Conservation (phyloP, 2,888 invertebrate genomes). For the Cryptophagus acutangulus region DNA sequence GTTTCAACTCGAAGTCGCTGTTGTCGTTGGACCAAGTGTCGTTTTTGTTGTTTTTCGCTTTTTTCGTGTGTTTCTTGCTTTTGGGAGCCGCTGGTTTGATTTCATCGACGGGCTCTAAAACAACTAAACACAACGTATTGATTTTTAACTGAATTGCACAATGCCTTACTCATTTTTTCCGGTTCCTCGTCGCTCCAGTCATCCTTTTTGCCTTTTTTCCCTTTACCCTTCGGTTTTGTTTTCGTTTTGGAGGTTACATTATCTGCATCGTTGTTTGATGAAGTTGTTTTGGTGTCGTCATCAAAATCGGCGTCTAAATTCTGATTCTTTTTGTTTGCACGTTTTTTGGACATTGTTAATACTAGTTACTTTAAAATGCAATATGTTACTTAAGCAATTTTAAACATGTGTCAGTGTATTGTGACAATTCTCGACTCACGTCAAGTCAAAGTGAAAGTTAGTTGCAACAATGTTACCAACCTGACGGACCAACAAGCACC, state of each 20-base stretch:
- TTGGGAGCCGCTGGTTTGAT: conserved; percentile 8
- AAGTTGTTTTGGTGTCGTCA: conserved; percentile 33
- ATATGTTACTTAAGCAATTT: too few species aligned
- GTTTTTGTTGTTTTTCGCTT: conserved; percentile 25
- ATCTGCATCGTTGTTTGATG: too few species aligned
- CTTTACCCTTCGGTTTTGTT: conserved; percentile 50
- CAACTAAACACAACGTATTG: not conserved
- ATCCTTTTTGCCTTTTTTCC: conserved; percentile 41
- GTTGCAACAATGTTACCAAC: too few species aligned
- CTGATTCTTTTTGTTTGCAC: conserved; percentile 55
- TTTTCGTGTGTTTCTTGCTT: conserved; percentile 21
- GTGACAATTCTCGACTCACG: too few species aligned
- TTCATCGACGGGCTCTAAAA: not conserved
- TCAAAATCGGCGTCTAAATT: conserved; percentile 52
- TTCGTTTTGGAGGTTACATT: too few species aligned
- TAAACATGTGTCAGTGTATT: too few species aligned
- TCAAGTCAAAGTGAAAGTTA: too few species aligned
- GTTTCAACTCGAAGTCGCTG: conserved; percentile 37
- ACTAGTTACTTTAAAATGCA: too few species aligned
- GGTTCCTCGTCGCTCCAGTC: conserved; percentile 43
- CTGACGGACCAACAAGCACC: too few species aligned
- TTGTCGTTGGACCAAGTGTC: conserved; percentile 40
- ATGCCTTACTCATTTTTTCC: conserved; percentile 35
- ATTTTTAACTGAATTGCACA: not conserved
- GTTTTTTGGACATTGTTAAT: conserved; percentile 59